phyloP scores from a whole-genome alignment of 2,113 vertebrate species.

The Drymodes brunneopygia region DNA sequence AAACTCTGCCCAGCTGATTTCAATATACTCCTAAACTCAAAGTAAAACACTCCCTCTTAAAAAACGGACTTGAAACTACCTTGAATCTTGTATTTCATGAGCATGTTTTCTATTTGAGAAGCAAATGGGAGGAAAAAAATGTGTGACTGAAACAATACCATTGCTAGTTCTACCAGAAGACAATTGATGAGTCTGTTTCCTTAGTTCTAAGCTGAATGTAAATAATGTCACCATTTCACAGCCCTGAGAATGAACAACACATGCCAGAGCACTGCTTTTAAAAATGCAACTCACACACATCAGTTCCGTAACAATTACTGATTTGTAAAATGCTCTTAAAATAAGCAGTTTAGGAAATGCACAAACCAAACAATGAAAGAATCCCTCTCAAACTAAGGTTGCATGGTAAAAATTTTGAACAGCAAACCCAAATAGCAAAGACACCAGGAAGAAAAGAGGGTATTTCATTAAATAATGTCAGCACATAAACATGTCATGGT shows the following conservation, averaged over 20 bases:
- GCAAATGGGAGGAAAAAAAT: neutral
- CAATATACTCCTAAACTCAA: neutral
- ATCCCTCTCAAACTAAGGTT: neutral
- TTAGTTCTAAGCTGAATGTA: neutral
- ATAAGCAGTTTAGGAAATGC: neutral
- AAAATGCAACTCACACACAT: neutral
- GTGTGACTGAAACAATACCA: neutral
- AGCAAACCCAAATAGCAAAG: neutral
- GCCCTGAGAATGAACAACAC: neutral
- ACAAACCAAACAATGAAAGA: neutral
- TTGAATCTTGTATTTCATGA: neutral
- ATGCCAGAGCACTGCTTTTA: neutral
- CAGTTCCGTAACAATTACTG: accelerated
- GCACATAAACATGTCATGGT: accelerated
- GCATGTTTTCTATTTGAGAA: neutral
- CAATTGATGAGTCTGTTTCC: neutral
- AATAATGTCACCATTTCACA: neutral
- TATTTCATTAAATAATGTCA: neutral
- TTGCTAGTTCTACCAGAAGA: neutral
- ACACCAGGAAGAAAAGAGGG: neutral
- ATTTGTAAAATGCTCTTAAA: neutral
- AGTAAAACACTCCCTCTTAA: neutral
- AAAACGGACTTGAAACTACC: neutral
- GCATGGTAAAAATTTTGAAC: neutral
- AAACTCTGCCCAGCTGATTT: neutral